Base-by-base conservation (phyloP, 1,140 invertebrate genomes). In the Pseudomyrmex concolor region DNA sequence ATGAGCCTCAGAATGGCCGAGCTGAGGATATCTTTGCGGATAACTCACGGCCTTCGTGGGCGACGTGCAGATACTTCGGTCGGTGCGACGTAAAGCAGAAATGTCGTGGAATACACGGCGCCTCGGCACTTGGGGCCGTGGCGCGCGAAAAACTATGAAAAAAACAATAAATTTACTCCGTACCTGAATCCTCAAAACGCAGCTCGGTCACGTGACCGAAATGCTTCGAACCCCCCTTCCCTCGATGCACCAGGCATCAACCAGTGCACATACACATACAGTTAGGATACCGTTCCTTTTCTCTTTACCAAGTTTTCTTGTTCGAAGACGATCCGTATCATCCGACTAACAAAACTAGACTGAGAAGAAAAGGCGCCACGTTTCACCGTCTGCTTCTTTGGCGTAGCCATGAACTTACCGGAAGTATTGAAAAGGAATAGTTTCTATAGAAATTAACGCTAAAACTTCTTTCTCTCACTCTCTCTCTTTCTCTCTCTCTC, bases 131-230 rank as follows among this genome's bases (percentile, higher is more conserved):
- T 89, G 88, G 82, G 77, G 87, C 73, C 87, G 86, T 85, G 90
- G 86, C 88, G 85, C 86, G 89, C 90, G 90, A 91, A 92, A 91
- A 88, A 90, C 80, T 89, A 91, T 86, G 86, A 91, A 91, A 93
- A 93, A 93, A 93, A 93, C 91, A 93, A 93, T 84, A 83, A 90
- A 92, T 89, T 89, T 87, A 60, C 84, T 48, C 3, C 90, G 89
- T 94, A 93, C 93, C 92, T 92, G 92, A 19, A 90, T 90, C 93
- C 93, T 93, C 92, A 91, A 93, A 94, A 93, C 91, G 92, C 92
- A 93, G 89, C 87, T 89, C 85, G 88, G 91, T 94, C 93, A 94
- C 93, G 93, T 94, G 93, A 94, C 91, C 92, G 84, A 86, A 70
- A 66, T 43, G 48, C 34, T 34, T 4, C 34, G 34, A 34, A 64